phyloP scores from a whole-genome alignment of 2,888 invertebrate species.

The Xanthostigma xanthostigma region DNA sequence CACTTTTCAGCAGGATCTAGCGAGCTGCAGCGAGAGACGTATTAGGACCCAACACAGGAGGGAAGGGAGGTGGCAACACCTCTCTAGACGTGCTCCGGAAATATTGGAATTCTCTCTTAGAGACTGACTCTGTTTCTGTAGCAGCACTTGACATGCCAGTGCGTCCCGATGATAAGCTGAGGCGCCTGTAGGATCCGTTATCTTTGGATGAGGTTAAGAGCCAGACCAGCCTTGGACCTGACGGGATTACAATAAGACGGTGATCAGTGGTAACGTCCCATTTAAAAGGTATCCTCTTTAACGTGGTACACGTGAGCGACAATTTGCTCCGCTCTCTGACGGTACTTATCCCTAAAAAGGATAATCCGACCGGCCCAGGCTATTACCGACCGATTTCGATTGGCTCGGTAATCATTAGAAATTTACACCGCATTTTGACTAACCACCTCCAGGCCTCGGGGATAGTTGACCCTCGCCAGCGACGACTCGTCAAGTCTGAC shows the following conservation, averaged over 20 bases:
- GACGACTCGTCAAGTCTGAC: slow-evolving; percentile 16
- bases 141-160: neutral
- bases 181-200: slow-evolving; percentile 9
- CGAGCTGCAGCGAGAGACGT: neutral
- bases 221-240: slow-evolving; percentile 14
- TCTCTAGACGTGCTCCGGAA: neutral
- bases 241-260: slow-evolving; percentile 12
- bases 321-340: slow-evolving; percentile 11
- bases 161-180: neutral
- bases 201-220: slow-evolving; percentile 10
- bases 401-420: slow-evolving; percentile 16
- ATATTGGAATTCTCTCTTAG: neutral
- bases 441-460: neutral
- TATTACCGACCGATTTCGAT: too few relatives aligned
- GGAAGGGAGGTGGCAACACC: neutral
- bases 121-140: neutral
- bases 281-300: slow-evolving; percentile 5
- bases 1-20: neutral
- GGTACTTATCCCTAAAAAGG: slow-evolving; percentile 14
- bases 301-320: slow-evolving; percentile 9
- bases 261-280: slow-evolving; percentile 10
- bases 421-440: slow-evolving; percentile 18
- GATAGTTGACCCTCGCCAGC: slow-evolving; percentile 8
- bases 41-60: neutral
- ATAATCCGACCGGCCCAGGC: slow-evolving; percentile 12